Base-by-base conservation (phyloP, 2,888 invertebrate genomes). In the Alentia gelatinosa region DNA sequence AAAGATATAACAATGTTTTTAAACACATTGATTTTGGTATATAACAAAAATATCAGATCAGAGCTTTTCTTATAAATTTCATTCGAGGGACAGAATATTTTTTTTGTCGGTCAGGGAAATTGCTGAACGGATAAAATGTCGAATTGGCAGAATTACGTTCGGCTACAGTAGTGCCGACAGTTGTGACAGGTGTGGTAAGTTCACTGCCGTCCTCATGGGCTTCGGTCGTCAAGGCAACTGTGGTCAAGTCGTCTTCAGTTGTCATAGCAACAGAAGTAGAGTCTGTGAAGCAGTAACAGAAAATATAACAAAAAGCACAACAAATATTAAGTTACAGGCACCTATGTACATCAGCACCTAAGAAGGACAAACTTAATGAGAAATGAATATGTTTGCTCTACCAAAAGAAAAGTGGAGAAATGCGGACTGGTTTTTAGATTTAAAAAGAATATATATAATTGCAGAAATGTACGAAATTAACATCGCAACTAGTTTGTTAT, bases 231-330 rank as follows among this genome's bases (percentile, higher is more conserved):
- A 63, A 63, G 63, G 63, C 63, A 15, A 63, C n/a, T 63, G 63
- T n/a, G 63, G 63, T 63, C 12, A 68, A 68, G 68, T 68, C 68
- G 30, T 68, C 68, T 68, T 68, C 68, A 68, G 68, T 68, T n/a
- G 68, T 68, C 30, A 30, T 1, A 68, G 68, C 5, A 30, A 68
- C 26, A 68, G 68, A 4, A 68, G 68, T 68, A 30, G 68, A 68
- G 68, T 68, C 68, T 68, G 68, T 68, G 68, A 68, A 26, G 68
- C 68, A 30, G 26, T 68, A 30, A 68, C 30, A 68, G 68, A 68
- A 68, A 30, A 56, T n/a, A 56, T 56, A 56, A 42, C 7, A 15
- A 42, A n/a, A n/a, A n/a, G n/a, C n/a, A n/a, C n/a, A n/a, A n/a
- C n/a, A n/a, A n/a, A n/a, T n/a, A n/a, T n/a, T n/a, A n/a, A n/a